Percentiles rank a stretch among this genome's conserved stretches.
Evolutionary conservation across 64 coral and sea anemone species (phyloP).

Genomic region (Platygyra sinensis): DNA sequence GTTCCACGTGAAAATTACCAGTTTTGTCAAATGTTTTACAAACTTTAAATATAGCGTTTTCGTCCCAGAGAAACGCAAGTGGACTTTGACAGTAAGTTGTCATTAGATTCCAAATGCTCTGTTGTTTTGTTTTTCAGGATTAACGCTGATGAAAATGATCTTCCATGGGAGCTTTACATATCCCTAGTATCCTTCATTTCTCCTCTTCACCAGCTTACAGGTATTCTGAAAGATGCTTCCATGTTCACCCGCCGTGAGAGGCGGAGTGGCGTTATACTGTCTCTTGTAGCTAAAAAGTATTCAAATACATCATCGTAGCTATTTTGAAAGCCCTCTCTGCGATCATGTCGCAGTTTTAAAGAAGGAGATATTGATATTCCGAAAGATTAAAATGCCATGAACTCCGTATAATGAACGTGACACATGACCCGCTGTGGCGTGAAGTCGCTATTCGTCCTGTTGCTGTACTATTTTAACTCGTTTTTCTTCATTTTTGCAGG

Average conservation of each 20-base stretch:
- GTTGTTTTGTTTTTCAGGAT: slow-evolving; percentile 30
- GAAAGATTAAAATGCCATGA: background rate
- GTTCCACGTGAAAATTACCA: background rate
- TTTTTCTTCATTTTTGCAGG: slow-evolving; percentile 21
- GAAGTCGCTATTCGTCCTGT: background rate
- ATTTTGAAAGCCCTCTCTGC: no score
- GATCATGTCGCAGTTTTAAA: no score
- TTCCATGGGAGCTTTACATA: slow-evolving; percentile 62
- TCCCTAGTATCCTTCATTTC: slow-evolving; percentile 55
- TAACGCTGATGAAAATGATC: slow-evolving; percentile 73
- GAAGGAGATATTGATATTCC: background rate
- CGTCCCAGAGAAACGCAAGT: background rate
- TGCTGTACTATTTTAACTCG: background rate
- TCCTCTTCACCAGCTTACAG: slow-evolving; percentile 71
- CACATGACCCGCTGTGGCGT: background rate
- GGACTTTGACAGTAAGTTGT: background rate
- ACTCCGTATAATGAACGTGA: background rate
- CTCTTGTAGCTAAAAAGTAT: no score
- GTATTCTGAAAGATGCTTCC: slow-evolving; percentile 7
- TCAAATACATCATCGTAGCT: no score
- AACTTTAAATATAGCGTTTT: background rate
- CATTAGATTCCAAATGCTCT: background rate
- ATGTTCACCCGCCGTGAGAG: no score
- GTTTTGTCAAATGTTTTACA: background rate
- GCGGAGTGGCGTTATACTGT: no score